Conservation (phyloP, 2,888 invertebrate genomes). For the Lasiommata megera region DNA sequence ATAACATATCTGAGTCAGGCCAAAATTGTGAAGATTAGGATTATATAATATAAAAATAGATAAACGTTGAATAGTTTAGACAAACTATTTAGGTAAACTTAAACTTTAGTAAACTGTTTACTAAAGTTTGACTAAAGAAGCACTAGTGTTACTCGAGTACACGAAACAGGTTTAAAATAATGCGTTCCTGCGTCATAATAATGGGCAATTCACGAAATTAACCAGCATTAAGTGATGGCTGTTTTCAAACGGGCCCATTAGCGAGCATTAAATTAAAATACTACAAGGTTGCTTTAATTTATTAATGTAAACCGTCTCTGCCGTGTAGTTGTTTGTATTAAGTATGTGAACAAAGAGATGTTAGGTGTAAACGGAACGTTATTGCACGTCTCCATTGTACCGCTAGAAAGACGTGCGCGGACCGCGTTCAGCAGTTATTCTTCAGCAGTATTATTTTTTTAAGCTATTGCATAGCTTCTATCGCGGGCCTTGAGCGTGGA, state of each 20-base stretch:
- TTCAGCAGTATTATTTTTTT: no score
- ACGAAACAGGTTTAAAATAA: slow-evolving; percentile 2
- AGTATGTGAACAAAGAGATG: slow-evolving; percentile 35
- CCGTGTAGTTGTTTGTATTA: slow-evolving; percentile 34
- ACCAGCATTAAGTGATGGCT: slow-evolving; percentile 30
- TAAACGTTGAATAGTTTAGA: no score
- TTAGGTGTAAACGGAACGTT: slow-evolving; percentile 34
- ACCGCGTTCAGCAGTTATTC: no score
- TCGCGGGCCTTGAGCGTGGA: no score
- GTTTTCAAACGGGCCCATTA: slow-evolving; percentile 39
- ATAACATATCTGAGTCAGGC: no score
- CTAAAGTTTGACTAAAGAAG: no score
- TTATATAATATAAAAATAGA: no score
- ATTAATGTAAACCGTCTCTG: slow-evolving; percentile 41
- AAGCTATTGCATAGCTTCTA: no score
- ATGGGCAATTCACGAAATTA: slow-evolving; percentile 20
- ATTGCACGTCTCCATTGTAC: slow-evolving; percentile 34
- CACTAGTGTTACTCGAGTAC: neutral
- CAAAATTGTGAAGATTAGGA: no score
- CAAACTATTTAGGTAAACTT: no score
- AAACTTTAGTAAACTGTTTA: no score
- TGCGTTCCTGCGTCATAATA: slow-evolving; percentile 7
- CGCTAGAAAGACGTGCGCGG: neutral
- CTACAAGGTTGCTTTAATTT: slow-evolving; percentile 40
- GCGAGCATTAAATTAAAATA: slow-evolving; percentile 40